Evolutionary conservation across 2,113 vertebrate genomes (phyloP).

Genomic region (Rhabdornis inornatus): DNA sequence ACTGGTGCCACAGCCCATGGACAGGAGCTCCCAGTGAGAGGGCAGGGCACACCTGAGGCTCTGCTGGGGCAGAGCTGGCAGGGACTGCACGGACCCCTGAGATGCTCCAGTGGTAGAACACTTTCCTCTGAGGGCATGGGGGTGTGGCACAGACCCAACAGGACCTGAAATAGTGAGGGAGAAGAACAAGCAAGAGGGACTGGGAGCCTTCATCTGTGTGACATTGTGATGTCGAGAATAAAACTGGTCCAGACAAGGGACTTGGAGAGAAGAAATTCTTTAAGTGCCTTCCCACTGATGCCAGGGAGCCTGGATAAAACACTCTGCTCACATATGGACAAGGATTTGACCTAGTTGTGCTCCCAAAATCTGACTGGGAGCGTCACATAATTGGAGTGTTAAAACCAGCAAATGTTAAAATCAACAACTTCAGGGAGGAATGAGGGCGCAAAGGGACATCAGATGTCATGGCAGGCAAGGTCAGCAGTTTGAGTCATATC

Average conservation of each 20-base stretch:
- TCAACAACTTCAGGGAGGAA: neutral
- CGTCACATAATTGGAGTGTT: neutral
- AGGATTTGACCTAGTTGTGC: neutral
- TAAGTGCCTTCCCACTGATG: neutral
- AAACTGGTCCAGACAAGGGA: neutral
- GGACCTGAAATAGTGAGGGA: neutral
- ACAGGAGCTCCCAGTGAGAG: neutral
- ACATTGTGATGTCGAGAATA: neutral
- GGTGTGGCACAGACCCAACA: neutral
- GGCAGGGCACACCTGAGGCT: neutral
- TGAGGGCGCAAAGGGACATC: neutral
- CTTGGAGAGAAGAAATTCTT: neutral
- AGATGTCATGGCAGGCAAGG: neutral
- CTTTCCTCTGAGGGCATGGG: neutral
- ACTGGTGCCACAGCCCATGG: accelerated
- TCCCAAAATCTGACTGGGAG: neutral
- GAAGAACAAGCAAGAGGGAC: neutral
- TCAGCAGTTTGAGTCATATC: neutral
- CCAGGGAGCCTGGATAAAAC: neutral
- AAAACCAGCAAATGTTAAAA: neutral
- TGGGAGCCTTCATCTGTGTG: neutral
- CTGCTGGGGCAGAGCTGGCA: neutral
- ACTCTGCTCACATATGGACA: neutral
- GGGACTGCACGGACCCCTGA: neutral
- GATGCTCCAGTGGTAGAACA: neutral